Base-by-base conservation (phyloP, 2,113 vertebrate species). In the Protobothrops mucrosquamatus region DNA sequence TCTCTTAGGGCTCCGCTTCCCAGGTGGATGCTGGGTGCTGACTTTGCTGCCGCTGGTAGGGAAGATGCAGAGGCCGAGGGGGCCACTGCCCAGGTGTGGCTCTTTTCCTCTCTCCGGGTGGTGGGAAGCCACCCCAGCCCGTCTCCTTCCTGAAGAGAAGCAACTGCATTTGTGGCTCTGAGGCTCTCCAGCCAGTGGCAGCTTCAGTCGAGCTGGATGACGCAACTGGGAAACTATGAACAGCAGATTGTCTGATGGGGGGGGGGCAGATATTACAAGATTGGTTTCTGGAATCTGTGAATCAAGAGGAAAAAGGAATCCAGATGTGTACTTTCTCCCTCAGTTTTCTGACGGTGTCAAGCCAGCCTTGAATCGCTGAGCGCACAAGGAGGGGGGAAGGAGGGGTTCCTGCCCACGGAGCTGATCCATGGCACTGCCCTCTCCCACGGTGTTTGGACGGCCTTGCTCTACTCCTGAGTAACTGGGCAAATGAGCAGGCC, bases 211-310 rank as follows among this genome's bases (percentile, higher is more conserved):
- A 64, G 94, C 89, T 0, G 64, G 87, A 91, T 96, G 96, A 97
- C 93, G 95, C 97, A 95, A 97, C 94, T 91, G 96, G 97, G 96
- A 96, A 97, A 96, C 0, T 89, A 97, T 95, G 97, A 91, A 6
- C 48, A 34, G n/a, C 59, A 24, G 51, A 55, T 92, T 86, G 85
- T 52, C 61, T 91, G 24, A 52, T 11, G 7, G 24, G 51, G n/a
- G n/a, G 57, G 61, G 8, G 57, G 22, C 43, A 74, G 43, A n/a
- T 86, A 86, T 86, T 86, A 46, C 88, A 74, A 46, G 39, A 15
- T 43, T 89, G 51, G n/a, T 74, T 91, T 92, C 85, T 93, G 92
- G 92, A 91, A 92, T 88, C 51, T 55, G 12, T 86, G 87, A 81
- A 86, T 87, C 59, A 12, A 61, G 91, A 64, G 81, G 90, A 3